phyloP scores from a whole-genome alignment of 2,888 invertebrate genomes.

The Phytoseiulus persimilis region DNA sequence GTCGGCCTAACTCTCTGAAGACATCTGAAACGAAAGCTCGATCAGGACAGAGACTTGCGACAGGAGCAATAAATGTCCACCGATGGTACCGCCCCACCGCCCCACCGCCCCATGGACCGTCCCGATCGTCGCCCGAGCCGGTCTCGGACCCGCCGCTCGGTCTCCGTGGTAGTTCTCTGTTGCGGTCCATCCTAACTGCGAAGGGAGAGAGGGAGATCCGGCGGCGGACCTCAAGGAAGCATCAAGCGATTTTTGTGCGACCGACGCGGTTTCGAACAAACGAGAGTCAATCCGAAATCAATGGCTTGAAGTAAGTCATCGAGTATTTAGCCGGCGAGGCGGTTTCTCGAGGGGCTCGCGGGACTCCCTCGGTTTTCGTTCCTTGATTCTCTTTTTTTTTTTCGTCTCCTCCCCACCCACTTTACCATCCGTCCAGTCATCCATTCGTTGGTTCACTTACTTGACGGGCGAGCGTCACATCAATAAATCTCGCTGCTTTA shows the following conservation, averaged over 20 bases:
- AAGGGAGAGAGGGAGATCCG: background rate
- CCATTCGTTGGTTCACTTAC: too few relatives aligned
- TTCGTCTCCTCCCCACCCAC: background rate
- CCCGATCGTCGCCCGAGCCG: background rate
- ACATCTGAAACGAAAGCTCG: background rate
- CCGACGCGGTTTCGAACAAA: background rate
- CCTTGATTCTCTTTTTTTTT: background rate
- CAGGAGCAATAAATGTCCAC: conserved; percentile 32
- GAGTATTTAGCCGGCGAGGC: background rate
- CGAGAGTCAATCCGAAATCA: background rate
- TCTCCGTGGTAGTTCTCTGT: too few relatives aligned
- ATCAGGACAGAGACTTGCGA: background rate
- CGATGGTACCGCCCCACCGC: background rate
- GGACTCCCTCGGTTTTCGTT: background rate
- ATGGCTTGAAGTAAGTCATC: background rate
- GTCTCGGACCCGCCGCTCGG: background rate
- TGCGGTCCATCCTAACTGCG: background rate
- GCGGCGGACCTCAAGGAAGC: background rate
- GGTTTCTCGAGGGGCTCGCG: background rate
- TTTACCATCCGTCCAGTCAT: background rate
- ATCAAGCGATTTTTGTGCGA: background rate
- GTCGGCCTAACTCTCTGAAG: background rate
- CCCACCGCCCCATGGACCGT: background rate
- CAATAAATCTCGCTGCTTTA: too few relatives aligned
- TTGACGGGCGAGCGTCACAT: too few relatives aligned